Evolutionary conservation across 2,888 invertebrate species (phyloP).

Genomic region (Phymatocera aterrima): DNA sequence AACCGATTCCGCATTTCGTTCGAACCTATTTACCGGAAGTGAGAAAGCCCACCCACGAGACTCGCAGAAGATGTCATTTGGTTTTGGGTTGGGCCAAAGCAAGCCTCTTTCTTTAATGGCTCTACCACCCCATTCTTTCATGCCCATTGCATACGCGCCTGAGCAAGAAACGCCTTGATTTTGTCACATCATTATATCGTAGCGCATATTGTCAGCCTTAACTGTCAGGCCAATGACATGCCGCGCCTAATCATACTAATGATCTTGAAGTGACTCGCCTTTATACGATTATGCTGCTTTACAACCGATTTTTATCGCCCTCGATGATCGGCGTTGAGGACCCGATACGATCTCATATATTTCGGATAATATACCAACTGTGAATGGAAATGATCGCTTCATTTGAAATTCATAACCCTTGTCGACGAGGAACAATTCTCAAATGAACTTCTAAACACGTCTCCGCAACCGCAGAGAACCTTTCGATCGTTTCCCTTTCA

Average conservation of each 20-base stretch:
- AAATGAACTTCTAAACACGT: too few relatives aligned
- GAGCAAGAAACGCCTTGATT: slow-evolving; percentile 10
- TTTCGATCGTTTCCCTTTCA: too few relatives aligned
- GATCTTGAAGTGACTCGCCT: slow-evolving; percentile 41
- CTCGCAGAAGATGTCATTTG: neutral
- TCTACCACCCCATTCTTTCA: neutral
- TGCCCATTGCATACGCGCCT: neutral
- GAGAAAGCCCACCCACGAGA: slow-evolving; percentile 12
- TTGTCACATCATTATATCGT: slow-evolving; percentile 45
- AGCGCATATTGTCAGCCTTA: slow-evolving; percentile 11
- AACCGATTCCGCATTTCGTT: neutral
- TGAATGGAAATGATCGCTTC: neutral
- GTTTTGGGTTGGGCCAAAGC: neutral
- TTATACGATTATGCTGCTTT: neutral
- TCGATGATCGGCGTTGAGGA: neutral
- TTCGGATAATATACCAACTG: neutral
- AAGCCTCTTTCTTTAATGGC: neutral
- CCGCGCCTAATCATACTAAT: slow-evolving; percentile 20
- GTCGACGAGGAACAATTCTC: too few relatives aligned
- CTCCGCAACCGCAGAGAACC: too few relatives aligned
- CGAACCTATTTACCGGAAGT: slow-evolving; percentile 19
- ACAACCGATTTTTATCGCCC: neutral
- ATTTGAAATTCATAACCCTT: neutral
- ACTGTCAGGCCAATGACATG: slow-evolving; percentile 33
- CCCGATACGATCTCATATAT: slow-evolving; percentile 1